Conservation (phyloP, 2,797 vertebrate genomes). For the Loriculus beryllinus region DNA sequence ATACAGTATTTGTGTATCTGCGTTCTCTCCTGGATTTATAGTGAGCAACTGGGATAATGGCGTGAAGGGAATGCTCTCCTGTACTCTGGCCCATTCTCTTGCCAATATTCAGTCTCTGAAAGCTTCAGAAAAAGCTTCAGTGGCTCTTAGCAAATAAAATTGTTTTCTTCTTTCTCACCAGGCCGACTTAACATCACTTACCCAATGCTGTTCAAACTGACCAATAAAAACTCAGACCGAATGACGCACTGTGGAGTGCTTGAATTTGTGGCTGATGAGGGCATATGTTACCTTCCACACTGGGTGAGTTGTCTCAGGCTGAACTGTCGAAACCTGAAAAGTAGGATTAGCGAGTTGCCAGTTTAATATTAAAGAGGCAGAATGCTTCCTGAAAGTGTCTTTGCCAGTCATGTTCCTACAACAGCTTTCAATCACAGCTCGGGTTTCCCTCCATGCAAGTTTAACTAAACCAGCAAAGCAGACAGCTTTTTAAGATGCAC, state of each 20-base stretch:
- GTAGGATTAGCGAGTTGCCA: not conserved
- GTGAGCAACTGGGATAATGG: not conserved
- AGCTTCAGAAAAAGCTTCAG: not conserved
- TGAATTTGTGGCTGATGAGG: constrained; percentile 98
- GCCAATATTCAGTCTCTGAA: not conserved
- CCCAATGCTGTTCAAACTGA: constrained; percentile 98
- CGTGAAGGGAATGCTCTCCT: not conserved
- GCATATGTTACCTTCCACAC: constrained; percentile 97
- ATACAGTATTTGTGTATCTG: fast-evolving
- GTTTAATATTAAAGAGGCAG: not conserved
- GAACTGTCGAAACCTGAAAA: not conserved
- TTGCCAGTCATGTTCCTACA: not conserved
- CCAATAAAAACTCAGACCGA: constrained; percentile 96
- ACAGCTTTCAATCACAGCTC: not conserved
- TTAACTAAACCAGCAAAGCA: not conserved
- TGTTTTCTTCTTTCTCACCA: constrained; percentile 36
- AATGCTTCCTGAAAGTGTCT: not conserved
- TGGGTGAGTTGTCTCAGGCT: constrained; percentile 82
- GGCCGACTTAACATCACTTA: constrained; percentile 98
- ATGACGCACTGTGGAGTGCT: constrained; percentile 98
- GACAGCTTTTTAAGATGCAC: not conserved
- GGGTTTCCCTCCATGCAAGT: not conserved
- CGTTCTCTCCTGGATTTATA: not conserved
- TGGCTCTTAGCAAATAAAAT: not conserved
- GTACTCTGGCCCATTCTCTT: not conserved